Percentiles rank a stretch among this genome's conserved stretches.
Conservation (phyloP, 2,797 vertebrate genomes). For the Coranthus polyacanthus region DNA sequence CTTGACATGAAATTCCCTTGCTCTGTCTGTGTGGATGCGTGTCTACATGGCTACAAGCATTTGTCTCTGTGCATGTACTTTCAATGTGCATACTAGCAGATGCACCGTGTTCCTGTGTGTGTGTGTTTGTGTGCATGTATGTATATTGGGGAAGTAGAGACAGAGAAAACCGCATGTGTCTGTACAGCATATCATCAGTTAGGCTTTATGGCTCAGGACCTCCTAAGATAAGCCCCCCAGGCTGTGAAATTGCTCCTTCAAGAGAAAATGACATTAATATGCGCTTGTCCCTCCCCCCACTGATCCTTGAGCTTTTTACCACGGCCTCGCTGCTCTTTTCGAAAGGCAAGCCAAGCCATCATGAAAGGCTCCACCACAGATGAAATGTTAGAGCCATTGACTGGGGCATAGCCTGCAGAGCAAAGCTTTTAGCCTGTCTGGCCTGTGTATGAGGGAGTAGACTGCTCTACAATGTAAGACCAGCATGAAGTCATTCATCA, state of each 20-base stretch:
- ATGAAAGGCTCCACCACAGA: conserved; percentile 69
- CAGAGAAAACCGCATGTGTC: conserved; percentile 50
- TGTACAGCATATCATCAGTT: conserved; percentile 71
- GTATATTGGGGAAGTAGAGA: conserved; percentile 19
- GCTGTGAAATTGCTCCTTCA: conserved; percentile 83
- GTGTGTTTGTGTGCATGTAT: too few relatives aligned
- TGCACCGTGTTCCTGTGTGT: conserved; percentile 20
- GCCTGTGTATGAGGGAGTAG: conserved; percentile 51
- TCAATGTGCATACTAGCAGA: conserved; percentile 45
- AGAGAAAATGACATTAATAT: conserved; percentile 85
- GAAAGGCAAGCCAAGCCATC: conserved; percentile 72
- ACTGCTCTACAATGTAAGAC: conserved; percentile 59
- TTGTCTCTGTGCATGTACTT: conserved; percentile 37
- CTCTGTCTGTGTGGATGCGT: conserved; percentile 39
- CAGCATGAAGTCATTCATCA: conserved; percentile 74
- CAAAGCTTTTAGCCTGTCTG: conserved; percentile 80
- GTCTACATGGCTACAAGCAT: conserved; percentile 22
- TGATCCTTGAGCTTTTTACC: conserved; percentile 75
- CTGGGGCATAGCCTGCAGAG: conserved; percentile 72
- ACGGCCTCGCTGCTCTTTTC: conserved; percentile 73
- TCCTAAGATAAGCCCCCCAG: conserved; percentile 80
- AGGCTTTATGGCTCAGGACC: conserved; percentile 76
- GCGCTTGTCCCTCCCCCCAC: conserved; percentile 67
- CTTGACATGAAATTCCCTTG: conserved; percentile 75
- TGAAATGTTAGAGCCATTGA: conserved; percentile 73